phyloP scores from a whole-genome alignment of 2,888 invertebrate genomes.

The Tachystola acroxantha region DNA sequence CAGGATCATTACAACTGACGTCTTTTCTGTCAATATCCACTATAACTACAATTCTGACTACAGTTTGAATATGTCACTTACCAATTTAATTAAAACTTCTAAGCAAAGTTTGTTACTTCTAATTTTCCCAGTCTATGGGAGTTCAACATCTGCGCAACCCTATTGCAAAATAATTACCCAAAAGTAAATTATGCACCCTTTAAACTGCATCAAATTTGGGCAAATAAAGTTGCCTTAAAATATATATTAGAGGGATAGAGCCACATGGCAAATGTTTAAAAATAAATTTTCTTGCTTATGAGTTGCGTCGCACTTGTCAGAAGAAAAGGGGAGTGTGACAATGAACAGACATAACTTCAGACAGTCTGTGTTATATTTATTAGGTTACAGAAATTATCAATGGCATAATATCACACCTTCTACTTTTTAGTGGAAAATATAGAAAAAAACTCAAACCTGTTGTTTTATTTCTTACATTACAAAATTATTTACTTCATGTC shows the following conservation, averaged over 20 bases:
- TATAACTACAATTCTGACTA: neutral
- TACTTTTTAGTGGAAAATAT: too few species aligned
- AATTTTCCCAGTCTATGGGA: slow-evolving; percentile 46
- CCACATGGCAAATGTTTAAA: slow-evolving; percentile 64
- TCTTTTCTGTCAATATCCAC: too few species aligned
- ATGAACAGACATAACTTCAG: slow-evolving; percentile 26
- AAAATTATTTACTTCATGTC: too few species aligned
- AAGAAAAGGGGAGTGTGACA: slow-evolving; percentile 42
- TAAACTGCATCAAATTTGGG: slow-evolving; percentile 68
- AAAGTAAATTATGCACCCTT: slow-evolving; percentile 76
- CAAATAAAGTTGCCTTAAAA: slow-evolving; percentile 63
- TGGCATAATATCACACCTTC: too few species aligned
- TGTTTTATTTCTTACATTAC: too few species aligned
- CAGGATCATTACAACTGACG: too few species aligned
- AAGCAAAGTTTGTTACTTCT: slow-evolving; percentile 48
- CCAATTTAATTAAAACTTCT: slow-evolving; percentile 55
- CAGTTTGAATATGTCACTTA: too few species aligned
- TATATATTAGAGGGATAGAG: slow-evolving; percentile 52
- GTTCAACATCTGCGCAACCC: slow-evolving; percentile 66
- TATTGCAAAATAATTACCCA: slow-evolving; percentile 72
- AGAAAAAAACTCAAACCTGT: too few species aligned
- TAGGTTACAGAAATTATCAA: too few species aligned
- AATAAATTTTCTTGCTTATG: slow-evolving; percentile 57
- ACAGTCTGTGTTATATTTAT: too few species aligned
- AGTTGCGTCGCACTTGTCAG: slow-evolving; percentile 40